Evolutionary conservation across 2,797 vertebrate genomes (phyloP).

Genomic region (Sebastes dallii): DNA sequence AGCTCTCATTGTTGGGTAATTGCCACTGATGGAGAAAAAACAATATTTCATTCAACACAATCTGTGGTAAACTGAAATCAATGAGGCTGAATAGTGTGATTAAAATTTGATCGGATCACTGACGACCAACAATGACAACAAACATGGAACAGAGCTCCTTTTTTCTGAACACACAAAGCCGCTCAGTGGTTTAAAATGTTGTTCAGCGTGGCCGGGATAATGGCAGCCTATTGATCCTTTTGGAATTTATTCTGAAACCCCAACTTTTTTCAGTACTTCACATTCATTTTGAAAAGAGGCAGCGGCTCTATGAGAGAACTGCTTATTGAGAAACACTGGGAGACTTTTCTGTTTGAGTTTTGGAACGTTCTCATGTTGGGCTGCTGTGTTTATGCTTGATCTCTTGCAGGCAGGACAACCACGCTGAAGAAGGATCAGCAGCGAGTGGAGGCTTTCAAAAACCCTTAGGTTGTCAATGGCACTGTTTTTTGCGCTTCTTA

Average conservation of each 20-base stretch:
- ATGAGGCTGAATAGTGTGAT: constrained; percentile 75
- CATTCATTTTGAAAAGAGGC: constrained; percentile 44
- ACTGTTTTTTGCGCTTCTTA: constrained; percentile 56
- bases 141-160: constrained; percentile 48
- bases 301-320: constrained; percentile 4
- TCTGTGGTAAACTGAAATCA: constrained; percentile 79
- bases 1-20: constrained; percentile 68
- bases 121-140: constrained; percentile 74
- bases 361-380: constrained; percentile 29
- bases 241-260: constrained; percentile 47
- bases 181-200: constrained; percentile 59
- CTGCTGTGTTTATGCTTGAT: constrained; percentile 55
- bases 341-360: constrained; percentile 25
- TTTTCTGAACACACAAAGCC: constrained; percentile 64
- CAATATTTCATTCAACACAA: constrained; percentile 70
- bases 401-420: constrained; percentile 45
- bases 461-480: constrained; percentile 58
- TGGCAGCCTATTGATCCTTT: constrained; percentile 62
- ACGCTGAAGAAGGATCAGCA: constrained; percentile 44
- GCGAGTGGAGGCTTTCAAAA: constrained; percentile 64
- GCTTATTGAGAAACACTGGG: constrained; percentile 19
- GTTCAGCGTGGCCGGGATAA: constrained; percentile 51
- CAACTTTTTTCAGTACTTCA: constrained; percentile 36
- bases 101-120: constrained; percentile 76
- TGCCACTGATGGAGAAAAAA: constrained; percentile 61